Evolutionary conservation across 2,113 vertebrate genomes (phyloP).

Genomic region (Oryzias woworae): DNA sequence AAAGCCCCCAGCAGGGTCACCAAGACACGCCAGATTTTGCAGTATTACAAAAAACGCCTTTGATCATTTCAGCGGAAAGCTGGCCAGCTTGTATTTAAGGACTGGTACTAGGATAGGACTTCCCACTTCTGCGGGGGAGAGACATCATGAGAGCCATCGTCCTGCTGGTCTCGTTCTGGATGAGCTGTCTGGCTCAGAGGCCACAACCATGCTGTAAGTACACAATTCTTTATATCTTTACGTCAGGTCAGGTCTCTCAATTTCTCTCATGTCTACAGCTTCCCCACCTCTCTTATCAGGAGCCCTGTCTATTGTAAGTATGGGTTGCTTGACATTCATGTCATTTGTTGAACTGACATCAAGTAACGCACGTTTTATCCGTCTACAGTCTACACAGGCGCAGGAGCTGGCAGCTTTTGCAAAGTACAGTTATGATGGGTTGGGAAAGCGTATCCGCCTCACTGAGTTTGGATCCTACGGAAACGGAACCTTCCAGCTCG

Average conservation of each 20-base stretch:
- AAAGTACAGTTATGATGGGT: constrained; percentile 64
- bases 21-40: neutral
- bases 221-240: neutral
- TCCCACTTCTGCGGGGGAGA: neutral
- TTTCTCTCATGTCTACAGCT: constrained; percentile 18
- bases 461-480: constrained; percentile 27
- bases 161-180: constrained; percentile 43
- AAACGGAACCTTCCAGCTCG: constrained; percentile 35
- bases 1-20: neutral
- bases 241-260: no score
- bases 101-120: constrained; percentile 2
- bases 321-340: neutral
- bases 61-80: constrained; percentile 5
- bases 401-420: constrained; percentile 24
- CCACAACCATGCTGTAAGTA: constrained; percentile 70
- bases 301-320: constrained; percentile 37
- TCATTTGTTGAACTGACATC: neutral
- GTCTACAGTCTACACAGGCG: constrained; percentile 36
- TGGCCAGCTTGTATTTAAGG: constrained; percentile 25
- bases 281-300: constrained; percentile 47
- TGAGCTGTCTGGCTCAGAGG: constrained; percentile 44
- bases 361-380: neutral
- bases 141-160: constrained; percentile 38
- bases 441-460: constrained; percentile 57
- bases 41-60: neutral